phyloP scores from a whole-genome alignment of 2,888 invertebrate genomes.

The Hirtodrosophila alboralis region DNA sequence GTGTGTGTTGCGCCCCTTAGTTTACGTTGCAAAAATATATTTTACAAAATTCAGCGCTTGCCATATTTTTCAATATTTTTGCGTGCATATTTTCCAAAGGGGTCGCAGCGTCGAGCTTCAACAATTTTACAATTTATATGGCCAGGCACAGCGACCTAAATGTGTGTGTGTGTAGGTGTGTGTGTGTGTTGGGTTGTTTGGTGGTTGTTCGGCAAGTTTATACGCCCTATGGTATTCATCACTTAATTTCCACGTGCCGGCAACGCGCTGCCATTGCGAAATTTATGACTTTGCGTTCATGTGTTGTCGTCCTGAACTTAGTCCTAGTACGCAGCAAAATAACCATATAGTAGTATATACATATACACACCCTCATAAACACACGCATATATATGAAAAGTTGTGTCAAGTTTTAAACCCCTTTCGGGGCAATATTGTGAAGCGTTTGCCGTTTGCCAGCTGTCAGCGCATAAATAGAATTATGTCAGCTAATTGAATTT shows the following conservation, averaged over 20 bases:
- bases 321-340: slow-evolving; percentile 23
- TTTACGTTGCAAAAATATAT: slow-evolving; percentile 43
- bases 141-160: slow-evolving; percentile 65
- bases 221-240: slow-evolving; percentile 72
- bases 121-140: slow-evolving; percentile 71
- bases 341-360: slow-evolving; percentile 2
- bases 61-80: slow-evolving; percentile 70
- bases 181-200: slow-evolving; percentile 7
- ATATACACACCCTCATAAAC: slow-evolving; percentile 1
- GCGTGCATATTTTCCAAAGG: slow-evolving; percentile 16
- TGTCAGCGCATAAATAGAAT: slow-evolving; percentile 75
- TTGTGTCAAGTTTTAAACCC: slow-evolving; percentile 64
- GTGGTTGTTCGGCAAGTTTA: slow-evolving; percentile 50
- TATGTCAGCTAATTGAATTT: slow-evolving; percentile 77
- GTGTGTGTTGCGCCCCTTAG: background rate
- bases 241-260: slow-evolving; percentile 76
- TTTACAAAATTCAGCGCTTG: slow-evolving; percentile 61
- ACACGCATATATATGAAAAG: slow-evolving; percentile 28
- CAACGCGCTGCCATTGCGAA: slow-evolving; percentile 70
- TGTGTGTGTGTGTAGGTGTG: slow-evolving; percentile 24
- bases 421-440: slow-evolving; percentile 50
- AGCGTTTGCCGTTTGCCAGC: slow-evolving; percentile 64
- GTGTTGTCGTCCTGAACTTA: slow-evolving; percentile 50
- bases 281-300: slow-evolving; percentile 71
- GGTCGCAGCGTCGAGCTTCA: slow-evolving; percentile 51